phyloP scores from a whole-genome alignment of 2,888 invertebrate genomes.

The Dolichomitus sp. region DNA sequence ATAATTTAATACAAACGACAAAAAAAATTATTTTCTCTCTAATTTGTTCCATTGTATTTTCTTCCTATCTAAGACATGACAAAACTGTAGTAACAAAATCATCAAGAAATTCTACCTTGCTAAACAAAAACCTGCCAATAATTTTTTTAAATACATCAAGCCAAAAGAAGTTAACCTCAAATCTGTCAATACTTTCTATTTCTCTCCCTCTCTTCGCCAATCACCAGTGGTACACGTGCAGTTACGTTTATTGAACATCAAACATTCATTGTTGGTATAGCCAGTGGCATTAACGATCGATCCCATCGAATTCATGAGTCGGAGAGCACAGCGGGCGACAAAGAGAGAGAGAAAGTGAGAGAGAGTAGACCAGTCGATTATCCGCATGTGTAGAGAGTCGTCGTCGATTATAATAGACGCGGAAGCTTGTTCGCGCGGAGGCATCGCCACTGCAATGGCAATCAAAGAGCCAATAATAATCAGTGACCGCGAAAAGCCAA shows the following conservation, averaged over 20 bases:
- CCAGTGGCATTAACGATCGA: conserved; percentile 64
- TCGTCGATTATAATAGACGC: conserved; percentile 61
- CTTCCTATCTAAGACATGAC: too few species aligned
- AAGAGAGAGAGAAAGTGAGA: neutral
- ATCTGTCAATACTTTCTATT: neutral
- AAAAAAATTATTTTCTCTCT: too few species aligned
- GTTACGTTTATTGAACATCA: conserved; percentile 66
- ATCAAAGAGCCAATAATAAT: conserved; percentile 73
- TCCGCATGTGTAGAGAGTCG: conserved; percentile 33
- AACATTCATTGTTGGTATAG: conserved; percentile 61
- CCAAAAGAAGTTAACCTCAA: neutral
- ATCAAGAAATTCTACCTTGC: too few species aligned
- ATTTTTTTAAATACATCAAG: neutral
- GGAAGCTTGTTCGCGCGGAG: conserved; percentile 19
- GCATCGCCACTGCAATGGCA: conserved; percentile 62
- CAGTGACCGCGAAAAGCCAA: conserved; percentile 76
- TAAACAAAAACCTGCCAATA: too few species aligned
- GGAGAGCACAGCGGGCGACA: neutral
- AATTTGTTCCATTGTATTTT: too few species aligned
- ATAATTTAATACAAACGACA: too few species aligned
- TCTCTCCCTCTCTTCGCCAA: conserved; percentile 1
- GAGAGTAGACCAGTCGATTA: neutral
- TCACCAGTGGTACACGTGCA: conserved; percentile 21
- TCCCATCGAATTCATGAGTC: conserved; percentile 59
- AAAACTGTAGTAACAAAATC: too few species aligned